A percentile compares a stretch with the other conserved stretches of the same genome.
Evolutionary conservation across 2,888 invertebrate species (phyloP).

Genomic region (Cerceris ruficornis): DNA sequence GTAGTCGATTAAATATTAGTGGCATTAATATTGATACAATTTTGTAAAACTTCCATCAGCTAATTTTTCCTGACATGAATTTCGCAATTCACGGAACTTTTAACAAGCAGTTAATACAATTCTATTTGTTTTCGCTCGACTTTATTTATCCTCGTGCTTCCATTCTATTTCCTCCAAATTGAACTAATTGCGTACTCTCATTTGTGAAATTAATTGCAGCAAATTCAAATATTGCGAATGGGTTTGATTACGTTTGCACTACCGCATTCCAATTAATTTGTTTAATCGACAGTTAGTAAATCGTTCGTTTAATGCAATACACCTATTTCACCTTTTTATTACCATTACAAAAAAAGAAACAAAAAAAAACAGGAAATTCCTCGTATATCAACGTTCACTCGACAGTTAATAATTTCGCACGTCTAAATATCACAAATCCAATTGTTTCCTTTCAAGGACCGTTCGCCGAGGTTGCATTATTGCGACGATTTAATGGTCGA

Average conservation of each 20-base stretch:
- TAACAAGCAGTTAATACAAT: not conserved
- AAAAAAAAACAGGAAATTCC: not conserved
- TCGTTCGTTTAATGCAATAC: too few relatives aligned
- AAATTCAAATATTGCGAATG: too few relatives aligned
- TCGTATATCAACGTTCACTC: not conserved
- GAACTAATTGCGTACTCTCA: too few relatives aligned
- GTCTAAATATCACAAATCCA: slow-evolving; percentile 5
- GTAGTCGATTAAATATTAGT: too few relatives aligned
- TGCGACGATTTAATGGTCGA: slow-evolving; percentile 64
- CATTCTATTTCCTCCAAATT: too few relatives aligned
- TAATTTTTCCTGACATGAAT: not conserved
- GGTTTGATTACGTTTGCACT: too few relatives aligned
- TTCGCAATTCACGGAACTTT: not conserved
- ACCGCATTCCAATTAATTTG: not conserved
- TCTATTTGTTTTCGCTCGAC: not conserved
- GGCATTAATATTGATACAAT: too few relatives aligned
- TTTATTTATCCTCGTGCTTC: not conserved
- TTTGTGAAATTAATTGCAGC: too few relatives aligned
- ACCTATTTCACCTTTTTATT: too few relatives aligned
- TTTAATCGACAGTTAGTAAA: too few relatives aligned
- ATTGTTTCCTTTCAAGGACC: slow-evolving; percentile 49
- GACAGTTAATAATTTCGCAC: slow-evolving; percentile 25
- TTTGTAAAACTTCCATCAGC: not conserved
- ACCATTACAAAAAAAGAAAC: too few relatives aligned
- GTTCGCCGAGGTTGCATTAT: slow-evolving; percentile 36